Evolutionary conservation across 2,113 vertebrate genomes (phyloP).

Genomic region (Nesogale talazaci): DNA sequence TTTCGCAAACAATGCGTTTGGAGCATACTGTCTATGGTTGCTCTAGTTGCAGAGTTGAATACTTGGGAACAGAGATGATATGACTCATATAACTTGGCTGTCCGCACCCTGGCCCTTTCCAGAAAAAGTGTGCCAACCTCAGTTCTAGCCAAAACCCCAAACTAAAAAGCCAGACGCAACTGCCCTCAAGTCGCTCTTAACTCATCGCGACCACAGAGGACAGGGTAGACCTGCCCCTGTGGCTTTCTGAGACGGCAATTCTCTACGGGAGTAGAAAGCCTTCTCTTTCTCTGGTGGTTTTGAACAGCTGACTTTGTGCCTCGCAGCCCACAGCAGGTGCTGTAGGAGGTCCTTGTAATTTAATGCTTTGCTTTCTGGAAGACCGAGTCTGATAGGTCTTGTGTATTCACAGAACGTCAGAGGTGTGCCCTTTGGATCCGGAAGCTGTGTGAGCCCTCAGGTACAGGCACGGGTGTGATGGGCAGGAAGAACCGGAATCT

Average conservation of each 20-base stretch:
- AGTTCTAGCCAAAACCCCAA: background rate
- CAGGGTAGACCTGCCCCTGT: too few species aligned
- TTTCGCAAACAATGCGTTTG: background rate
- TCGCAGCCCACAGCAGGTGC: too few species aligned
- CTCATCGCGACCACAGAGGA: too few species aligned
- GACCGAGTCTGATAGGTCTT: background rate
- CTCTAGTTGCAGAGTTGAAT: background rate
- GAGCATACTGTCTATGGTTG: background rate
- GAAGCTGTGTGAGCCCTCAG: slow-evolving; percentile 93
- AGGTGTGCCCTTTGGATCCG: slow-evolving; percentile 95
- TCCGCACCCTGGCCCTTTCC: background rate
- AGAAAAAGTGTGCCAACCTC: background rate
- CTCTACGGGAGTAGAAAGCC: too few species aligned
- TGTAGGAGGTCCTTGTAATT: background rate
- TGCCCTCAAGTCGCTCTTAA: too few species aligned
- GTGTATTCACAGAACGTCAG: slow-evolving; percentile 88
- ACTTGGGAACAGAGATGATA: background rate
- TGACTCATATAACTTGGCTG: background rate
- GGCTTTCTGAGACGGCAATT: too few species aligned
- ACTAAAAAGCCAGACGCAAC: too few species aligned
- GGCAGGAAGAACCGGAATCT: slow-evolving; percentile 93
- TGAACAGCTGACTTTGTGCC: too few species aligned
- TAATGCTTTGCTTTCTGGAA: slow-evolving; percentile 37
- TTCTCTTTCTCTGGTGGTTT: too few species aligned
- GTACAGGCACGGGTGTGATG: slow-evolving; percentile 85